These are phyloP conservation scores for Linyphia triangularis DNA, from an alignment of 2,888 invertebrate species.

Conservation along the genomic window DNA sequence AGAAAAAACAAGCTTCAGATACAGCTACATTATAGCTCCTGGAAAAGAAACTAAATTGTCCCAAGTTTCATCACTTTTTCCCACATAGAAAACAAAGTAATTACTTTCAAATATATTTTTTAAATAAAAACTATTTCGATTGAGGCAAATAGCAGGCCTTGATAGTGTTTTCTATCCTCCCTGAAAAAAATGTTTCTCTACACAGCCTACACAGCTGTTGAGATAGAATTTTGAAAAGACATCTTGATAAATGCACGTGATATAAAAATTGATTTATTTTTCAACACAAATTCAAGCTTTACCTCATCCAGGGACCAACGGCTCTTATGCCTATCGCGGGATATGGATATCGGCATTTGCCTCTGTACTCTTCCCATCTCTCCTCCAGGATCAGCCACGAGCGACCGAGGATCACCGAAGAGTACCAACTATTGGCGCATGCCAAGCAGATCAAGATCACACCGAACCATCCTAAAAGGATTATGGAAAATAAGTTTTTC, in stretches of 20 bases:
- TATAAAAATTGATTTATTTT: background rate
- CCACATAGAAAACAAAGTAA: too few relatives aligned
- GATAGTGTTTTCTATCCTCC: too few relatives aligned
- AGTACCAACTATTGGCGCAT: conserved; percentile 86
- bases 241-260: background rate
- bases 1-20: too few relatives aligned
- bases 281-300: background rate
- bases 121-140: too few relatives aligned
- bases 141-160: too few relatives aligned
- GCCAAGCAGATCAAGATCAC: conserved; percentile 83
- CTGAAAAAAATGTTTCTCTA: too few relatives aligned
- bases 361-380: conserved; percentile 82
- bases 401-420: conserved; percentile 88
- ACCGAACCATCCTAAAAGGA: conserved; percentile 85
- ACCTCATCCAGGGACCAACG: conserved; percentile 82
- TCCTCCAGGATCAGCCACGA: conserved; percentile 90
- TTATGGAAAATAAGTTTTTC: too few relatives aligned
- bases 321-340: conserved; percentile 90
- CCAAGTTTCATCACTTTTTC: too few relatives aligned
- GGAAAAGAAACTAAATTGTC: too few relatives aligned
- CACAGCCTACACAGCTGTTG: too few relatives aligned
- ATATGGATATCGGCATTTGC: conserved; percentile 87
- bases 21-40: too few relatives aligned
- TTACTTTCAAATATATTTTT: too few relatives aligned
- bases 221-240: background rate